Percentiles rank a stretch among this genome's conserved stretches.
Conservation (phyloP, 2,888 invertebrate genomes). For the Lepidocyrtinus sp. region DNA sequence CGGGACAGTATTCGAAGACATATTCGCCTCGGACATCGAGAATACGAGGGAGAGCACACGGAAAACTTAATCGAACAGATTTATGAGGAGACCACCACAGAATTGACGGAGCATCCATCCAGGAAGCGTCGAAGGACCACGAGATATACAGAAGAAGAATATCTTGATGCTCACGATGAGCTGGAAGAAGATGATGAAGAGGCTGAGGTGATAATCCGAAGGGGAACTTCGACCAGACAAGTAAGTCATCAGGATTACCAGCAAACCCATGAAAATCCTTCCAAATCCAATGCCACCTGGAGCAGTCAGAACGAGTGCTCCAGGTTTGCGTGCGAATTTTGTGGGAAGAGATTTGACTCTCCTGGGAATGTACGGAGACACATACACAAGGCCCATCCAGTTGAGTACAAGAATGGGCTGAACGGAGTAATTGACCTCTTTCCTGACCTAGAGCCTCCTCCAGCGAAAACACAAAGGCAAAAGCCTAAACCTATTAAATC, state of each 20-base stretch:
- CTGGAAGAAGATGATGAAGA: conserved; percentile 30
- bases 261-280: background rate
- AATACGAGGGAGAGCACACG: conserved; percentile 33
- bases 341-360: background rate
- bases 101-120: background rate
- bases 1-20: conserved; percentile 11
- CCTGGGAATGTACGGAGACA: background rate
- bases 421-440: background rate
- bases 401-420: background rate
- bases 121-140: background rate
- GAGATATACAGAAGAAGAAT: conserved; percentile 23
- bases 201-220: conserved; percentile 12
- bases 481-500: no score
- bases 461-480: no score
- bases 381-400: background rate
- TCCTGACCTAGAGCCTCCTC: background rate
- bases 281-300: background rate
- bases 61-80: conserved; percentile 29
- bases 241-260: no score
- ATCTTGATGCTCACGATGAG: background rate
- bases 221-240: conserved; percentile 2
- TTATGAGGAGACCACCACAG: background rate
- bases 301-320: background rate
- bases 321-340: background rate
- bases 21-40: conserved; percentile 20